Evolutionary conservation across 2,888 invertebrate genomes (phyloP).

Genomic region (Microplitis manilae): DNA sequence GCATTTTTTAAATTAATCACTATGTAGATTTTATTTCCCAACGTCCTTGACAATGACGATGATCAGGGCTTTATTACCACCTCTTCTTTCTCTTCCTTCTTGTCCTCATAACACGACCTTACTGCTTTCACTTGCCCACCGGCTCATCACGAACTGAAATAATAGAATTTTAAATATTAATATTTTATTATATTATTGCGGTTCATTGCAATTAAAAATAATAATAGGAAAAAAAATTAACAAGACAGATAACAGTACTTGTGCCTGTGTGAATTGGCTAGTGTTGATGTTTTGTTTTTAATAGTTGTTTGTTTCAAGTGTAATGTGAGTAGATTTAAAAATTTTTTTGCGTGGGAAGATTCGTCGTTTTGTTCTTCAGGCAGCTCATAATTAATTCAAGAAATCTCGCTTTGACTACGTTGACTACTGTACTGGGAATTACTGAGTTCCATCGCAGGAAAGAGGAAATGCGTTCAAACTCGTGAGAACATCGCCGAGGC

Average conservation of each 20-base stretch:
- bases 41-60: conserved; percentile 22
- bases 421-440: conserved; percentile 62
- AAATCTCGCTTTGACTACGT: conserved; percentile 63
- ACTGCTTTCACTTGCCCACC: conserved; percentile 11
- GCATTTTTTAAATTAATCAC: conserved; percentile 74
- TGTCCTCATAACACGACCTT: conserved; percentile 45
- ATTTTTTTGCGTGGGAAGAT: conserved; percentile 61
- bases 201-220: background rate
- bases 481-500: conserved; percentile 67
- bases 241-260: background rate
- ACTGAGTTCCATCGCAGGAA: conserved; percentile 61
- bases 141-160: conserved; percentile 29
- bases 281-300: conserved; percentile 9
- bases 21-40: conserved; percentile 8
- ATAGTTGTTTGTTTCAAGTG: conserved; percentile 17
- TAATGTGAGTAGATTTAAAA: conserved; percentile 19
- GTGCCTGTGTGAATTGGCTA: background rate
- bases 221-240: conserved; percentile 4
- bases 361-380: conserved; percentile 54
- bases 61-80: conserved; percentile 24
- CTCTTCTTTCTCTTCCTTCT: conserved; percentile 24
- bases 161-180: background rate
- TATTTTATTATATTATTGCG: conserved; percentile 1
- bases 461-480: conserved; percentile 64
- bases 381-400: conserved; percentile 65